These are phyloP conservation scores for Invenusta paracnida DNA, from an alignment of 2,888 invertebrate genomes.

Conservation along the genomic window DNA sequence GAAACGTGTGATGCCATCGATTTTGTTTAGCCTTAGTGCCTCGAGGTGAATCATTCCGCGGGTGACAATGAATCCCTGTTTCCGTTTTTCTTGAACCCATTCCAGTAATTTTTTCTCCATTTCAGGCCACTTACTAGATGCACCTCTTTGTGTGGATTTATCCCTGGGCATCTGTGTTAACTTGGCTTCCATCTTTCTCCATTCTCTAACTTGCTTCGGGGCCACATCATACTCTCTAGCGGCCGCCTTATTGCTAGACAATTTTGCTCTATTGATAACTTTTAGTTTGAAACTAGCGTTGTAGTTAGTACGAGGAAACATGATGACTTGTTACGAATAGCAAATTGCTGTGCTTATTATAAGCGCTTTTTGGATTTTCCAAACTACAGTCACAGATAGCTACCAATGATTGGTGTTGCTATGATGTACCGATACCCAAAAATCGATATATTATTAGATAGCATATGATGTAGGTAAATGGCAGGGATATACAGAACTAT, in stretches of 20 bases:
- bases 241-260: background rate
- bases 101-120: background rate
- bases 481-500: no score
- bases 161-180: background rate
- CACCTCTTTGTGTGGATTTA: background rate
- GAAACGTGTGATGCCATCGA: background rate
- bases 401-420: no score
- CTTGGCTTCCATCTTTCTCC: background rate
- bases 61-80: background rate
- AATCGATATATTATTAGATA: no score
- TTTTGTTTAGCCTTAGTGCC: background rate
- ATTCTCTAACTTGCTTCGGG: background rate
- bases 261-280: background rate
- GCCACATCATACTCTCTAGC: background rate
- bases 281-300: background rate
- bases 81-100: background rate
- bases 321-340: background rate
- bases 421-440: no score
- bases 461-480: no score
- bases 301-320: background rate
- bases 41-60: background rate
- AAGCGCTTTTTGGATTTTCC: no score
- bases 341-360: background rate
- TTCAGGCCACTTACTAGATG: background rate
- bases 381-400: no score